Evolutionary conservation across 2,888 invertebrate species (phyloP).

Genomic region (Eremobia ochroleuca): DNA sequence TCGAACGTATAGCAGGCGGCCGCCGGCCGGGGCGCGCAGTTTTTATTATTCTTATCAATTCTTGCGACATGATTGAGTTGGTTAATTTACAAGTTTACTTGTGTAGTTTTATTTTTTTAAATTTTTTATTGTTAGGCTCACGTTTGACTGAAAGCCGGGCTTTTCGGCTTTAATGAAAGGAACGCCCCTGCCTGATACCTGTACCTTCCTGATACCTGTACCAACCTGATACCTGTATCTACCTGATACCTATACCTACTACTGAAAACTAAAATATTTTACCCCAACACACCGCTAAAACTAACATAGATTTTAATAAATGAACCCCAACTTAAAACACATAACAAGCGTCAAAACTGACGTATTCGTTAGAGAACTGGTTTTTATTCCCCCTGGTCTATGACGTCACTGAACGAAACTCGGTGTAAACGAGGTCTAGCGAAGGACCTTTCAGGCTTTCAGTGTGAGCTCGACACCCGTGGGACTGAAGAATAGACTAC

Average conservation of each 20-base stretch:
- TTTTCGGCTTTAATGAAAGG: too few relatives aligned
- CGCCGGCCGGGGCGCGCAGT: too few relatives aligned
- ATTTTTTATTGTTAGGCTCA: too few relatives aligned
- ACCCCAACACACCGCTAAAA: background rate
- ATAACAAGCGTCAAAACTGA: slow-evolving; percentile 27
- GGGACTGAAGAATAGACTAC: slow-evolving; percentile 39
- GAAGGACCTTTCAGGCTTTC: slow-evolving; percentile 54
- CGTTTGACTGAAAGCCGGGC: too few relatives aligned
- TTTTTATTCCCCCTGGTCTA: slow-evolving; percentile 42
- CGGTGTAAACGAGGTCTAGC: slow-evolving; percentile 47
- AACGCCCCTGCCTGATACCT: too few relatives aligned
- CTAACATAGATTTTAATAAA: background rate
- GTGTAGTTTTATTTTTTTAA: too few relatives aligned
- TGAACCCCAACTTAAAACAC: slow-evolving; percentile 5
- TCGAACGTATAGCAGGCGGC: too few relatives aligned
- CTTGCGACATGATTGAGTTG: too few relatives aligned
- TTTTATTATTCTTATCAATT: too few relatives aligned
- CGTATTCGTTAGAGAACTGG: slow-evolving; percentile 40
- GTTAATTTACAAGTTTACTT: too few relatives aligned
- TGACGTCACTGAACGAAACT: slow-evolving; percentile 51
- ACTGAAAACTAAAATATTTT: background rate
- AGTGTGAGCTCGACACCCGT: slow-evolving; percentile 33
- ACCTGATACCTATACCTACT: background rate
- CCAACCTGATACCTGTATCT: background rate
- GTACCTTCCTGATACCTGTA: too few relatives aligned